Evolutionary conservation across 2,888 invertebrate genomes (phyloP).

Genomic region (Tridacna gigas): DNA sequence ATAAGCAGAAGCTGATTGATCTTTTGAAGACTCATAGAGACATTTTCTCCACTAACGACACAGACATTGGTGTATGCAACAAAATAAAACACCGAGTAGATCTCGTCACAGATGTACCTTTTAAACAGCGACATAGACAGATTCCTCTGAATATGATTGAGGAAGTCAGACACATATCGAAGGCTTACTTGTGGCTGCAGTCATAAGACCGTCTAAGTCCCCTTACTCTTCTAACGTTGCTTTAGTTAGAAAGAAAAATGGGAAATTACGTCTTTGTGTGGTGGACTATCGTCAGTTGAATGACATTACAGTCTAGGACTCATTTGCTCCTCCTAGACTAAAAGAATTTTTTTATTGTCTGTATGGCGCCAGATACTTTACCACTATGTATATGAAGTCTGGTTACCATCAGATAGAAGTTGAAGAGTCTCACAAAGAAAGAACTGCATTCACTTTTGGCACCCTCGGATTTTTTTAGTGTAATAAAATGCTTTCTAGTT

Average conservation of each 20-base stretch:
- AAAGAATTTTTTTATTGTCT: conserved; percentile 4
- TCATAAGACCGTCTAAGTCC: neutral
- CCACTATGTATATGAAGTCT: conserved; percentile 20
- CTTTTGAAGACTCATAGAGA: conserved; percentile 8
- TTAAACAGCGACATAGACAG: conserved; percentile 18
- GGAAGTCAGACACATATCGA: conserved; percentile 19
- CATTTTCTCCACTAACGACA: conserved; percentile 2
- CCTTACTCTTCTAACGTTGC: conserved; percentile 2
- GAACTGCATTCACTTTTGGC: conserved; percentile 13
- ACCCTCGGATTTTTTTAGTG: conserved; percentile 9
- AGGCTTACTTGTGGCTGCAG: neutral
- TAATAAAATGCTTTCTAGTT: too few species aligned
- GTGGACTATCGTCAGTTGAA: conserved; percentile 2
- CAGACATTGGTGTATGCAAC: conserved; percentile 7
- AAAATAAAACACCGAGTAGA: conserved; percentile 10
- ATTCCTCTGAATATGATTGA: conserved; percentile 14
- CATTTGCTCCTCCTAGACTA: conserved; percentile 3
- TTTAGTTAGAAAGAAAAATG: conserved; percentile 15
- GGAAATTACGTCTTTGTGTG: conserved; percentile 5
- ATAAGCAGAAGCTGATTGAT: neutral
- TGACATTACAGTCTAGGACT: neutral
- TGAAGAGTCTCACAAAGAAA: conserved; percentile 7
- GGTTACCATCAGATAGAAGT: conserved; percentile 17
- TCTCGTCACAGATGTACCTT: neutral
- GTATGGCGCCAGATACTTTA: neutral